Evolutionary conservation across 2,888 invertebrate genomes (phyloP).

Genomic region (Plebejus argus): DNA sequence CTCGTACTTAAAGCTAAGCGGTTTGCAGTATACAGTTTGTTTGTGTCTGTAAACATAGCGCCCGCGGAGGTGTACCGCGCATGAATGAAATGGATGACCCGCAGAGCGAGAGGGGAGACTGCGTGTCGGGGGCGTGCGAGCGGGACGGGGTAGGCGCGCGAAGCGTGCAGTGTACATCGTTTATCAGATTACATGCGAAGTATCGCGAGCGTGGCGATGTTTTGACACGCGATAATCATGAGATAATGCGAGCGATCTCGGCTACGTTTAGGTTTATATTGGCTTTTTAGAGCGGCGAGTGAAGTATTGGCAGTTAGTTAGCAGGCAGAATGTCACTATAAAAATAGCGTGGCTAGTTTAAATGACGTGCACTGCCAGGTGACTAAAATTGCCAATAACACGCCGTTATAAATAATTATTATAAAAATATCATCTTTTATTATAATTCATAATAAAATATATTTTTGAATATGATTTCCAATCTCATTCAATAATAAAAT

Average conservation of each 20-base stretch:
- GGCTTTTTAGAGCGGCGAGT: slow-evolving; percentile 72
- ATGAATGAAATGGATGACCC: slow-evolving; percentile 81
- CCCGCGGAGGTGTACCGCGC: slow-evolving; percentile 77
- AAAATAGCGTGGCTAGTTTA: slow-evolving; percentile 57
- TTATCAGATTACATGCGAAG: slow-evolving; percentile 82
- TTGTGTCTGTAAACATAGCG: slow-evolving; percentile 81
- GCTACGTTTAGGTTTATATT: slow-evolving; percentile 79
- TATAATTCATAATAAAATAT: not conserved
- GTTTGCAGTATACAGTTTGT: slow-evolving; percentile 80
- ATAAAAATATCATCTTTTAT: slow-evolving; percentile 40
- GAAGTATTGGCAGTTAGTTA: slow-evolving; percentile 60
- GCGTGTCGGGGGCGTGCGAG: slow-evolving; percentile 48
- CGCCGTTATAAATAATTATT: slow-evolving; percentile 42
- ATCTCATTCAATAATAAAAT: no score
- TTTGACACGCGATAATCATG: slow-evolving; percentile 82
- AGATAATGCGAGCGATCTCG: slow-evolving; percentile 80
- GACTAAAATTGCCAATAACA: slow-evolving; percentile 48
- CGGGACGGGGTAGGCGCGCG: slow-evolving; percentile 61
- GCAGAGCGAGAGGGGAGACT: slow-evolving; percentile 56
- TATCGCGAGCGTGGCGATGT: slow-evolving; percentile 82
- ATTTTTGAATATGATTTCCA: not conserved
- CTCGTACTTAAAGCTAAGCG: slow-evolving; percentile 80
- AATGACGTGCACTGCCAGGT: slow-evolving; percentile 60
- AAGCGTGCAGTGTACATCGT: slow-evolving; percentile 81
- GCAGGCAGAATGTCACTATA: slow-evolving; percentile 62